Base-by-base conservation (phyloP, 1,140 invertebrate species). In the Mamestra configurata region DNA sequence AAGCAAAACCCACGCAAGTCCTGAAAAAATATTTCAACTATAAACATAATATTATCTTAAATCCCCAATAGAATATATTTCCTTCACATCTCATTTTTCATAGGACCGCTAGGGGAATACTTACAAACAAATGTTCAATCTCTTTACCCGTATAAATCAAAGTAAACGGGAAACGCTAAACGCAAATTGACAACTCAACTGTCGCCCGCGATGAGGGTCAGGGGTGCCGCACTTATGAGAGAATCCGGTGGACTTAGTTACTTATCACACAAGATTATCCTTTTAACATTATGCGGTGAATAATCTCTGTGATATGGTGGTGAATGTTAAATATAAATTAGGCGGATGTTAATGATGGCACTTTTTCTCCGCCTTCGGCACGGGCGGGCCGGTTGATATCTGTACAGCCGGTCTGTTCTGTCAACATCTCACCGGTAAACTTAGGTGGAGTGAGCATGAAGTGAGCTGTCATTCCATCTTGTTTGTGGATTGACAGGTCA, bases 121-220 rank as follows among this genome's bases (percentile, higher is more conserved):
- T 70, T 22, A 61, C 79, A 79, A 79, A 82, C 76, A 77, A 82
- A 82, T 68, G 79, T 66, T 80, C 76, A 82, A 82, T 82, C 79
- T 72, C 80, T 80, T 80, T 79, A 81, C 80, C 79, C 76, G 64
- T 78, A 84, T 84, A 84, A 80, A 84, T 82, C 83, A 82, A 82
- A 66, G 68, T 68, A 78, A 79, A 80, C 55, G 73, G 73, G 78
- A 79, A 79, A 79, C 76, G 79, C 81, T 84, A 84, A 86, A 86
- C 79, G 84, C 80, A 79, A 86, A 86, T 86, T 86, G 84, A 86
- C 82, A 86, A 82, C 70, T 81, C 71, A 83, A 86, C 82, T 84
- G 84, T 86, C 82, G 79, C 46, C 73, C 73, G 70, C 53, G 82
- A 83, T 82, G 77, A 77, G 82, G 80, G 82, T 84, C 59, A 57